A percentile compares a stretch with the other conserved stretches of the same genome.
Conservation (phyloP, 1,140 invertebrate species). For the Venustaconcha ellipsiformis region DNA sequence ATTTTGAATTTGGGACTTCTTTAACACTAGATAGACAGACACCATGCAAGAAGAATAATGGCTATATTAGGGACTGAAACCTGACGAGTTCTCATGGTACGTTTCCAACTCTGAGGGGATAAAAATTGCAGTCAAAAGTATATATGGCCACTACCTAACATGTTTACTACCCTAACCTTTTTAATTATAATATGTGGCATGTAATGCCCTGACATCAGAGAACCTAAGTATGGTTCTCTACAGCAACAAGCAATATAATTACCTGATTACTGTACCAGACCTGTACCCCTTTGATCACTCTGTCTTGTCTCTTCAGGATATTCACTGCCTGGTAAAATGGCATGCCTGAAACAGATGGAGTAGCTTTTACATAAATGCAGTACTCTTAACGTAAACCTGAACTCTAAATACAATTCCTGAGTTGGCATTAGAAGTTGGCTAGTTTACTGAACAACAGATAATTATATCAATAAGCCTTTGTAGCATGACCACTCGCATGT, state of each 20-base stretch:
- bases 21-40: background rate
- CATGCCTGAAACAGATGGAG: constrained; percentile 83
- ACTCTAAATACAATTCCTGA: no score
- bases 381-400: no score
- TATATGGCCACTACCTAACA: background rate
- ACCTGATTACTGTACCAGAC: constrained; percentile 96
- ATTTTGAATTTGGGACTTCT: no score
- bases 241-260: constrained; percentile 62
- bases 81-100: no score
- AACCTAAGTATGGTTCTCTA: background rate
- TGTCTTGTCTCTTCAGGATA: constrained; percentile 93
- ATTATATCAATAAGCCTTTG: no score
- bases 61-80: background rate
- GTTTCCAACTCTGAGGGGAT: no score
- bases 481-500: no score
- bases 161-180: background rate
- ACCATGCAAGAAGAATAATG: background rate
- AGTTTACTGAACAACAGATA: no score
- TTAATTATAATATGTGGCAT: background rate
- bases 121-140: background rate
- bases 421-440: no score
- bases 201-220: background rate
- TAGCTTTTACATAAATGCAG: background rate
- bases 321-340: constrained; percentile 97
- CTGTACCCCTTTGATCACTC: constrained; percentile 91